Conservation (phyloP, 2,888 invertebrate genomes). For the Nemotelus nigrinus region DNA sequence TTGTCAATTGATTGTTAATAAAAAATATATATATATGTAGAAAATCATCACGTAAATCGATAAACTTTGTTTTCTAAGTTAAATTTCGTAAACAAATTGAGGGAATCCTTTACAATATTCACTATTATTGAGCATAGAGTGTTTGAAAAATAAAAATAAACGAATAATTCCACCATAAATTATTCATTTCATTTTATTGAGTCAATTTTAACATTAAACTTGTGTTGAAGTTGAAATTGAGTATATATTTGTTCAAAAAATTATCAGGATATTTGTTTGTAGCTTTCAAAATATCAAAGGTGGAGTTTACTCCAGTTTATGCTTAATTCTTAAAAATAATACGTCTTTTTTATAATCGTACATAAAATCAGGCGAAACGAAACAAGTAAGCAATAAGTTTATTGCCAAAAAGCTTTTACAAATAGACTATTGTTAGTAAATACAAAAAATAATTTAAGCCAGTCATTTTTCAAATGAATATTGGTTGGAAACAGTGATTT, state of each 20-base stretch:
- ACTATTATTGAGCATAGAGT: background rate
- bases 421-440: too few species aligned
- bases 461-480: too few species aligned
- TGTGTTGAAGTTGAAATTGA: slow-evolving; percentile 52
- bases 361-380: too few species aligned
- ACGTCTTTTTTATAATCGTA: background rate
- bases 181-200: slow-evolving; percentile 20
- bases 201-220: slow-evolving; percentile 52
- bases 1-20: background rate
- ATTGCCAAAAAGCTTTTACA: too few species aligned
- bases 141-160: background rate
- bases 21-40: slow-evolving; percentile 1
- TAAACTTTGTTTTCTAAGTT: background rate
- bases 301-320: slow-evolving; percentile 64
- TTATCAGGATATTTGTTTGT: background rate
- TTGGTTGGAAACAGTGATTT: too few species aligned
- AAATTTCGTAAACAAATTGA: background rate
- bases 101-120: too few species aligned
- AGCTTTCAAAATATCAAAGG: slow-evolving; percentile 57
- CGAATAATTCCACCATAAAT: too few species aligned
- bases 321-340: slow-evolving; percentile 19
- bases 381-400: too few species aligned
- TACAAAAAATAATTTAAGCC: too few species aligned
- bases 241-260: slow-evolving; percentile 14
- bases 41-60: background rate